These are phyloP conservation scores for Lasiommata megera DNA, from an alignment of 2,888 invertebrate genomes.

Conservation along the genomic window DNA sequence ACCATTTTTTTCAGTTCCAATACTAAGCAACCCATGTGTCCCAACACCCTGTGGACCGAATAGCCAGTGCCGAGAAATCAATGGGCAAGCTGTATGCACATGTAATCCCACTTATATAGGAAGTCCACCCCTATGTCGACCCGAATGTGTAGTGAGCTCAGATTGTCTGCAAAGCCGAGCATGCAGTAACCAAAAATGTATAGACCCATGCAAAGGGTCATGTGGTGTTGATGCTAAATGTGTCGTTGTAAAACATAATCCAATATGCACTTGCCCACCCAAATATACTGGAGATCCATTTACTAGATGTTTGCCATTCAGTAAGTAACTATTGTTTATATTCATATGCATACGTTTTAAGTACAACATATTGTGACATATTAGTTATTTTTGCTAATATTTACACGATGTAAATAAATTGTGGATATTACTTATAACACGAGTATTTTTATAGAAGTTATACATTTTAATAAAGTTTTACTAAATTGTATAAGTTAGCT, in stretches of 20 bases:
- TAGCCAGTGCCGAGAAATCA: constrained; percentile 85
- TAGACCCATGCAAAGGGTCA: constrained; percentile 87
- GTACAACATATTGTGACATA: background rate
- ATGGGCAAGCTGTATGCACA: constrained; percentile 87
- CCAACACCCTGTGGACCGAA: constrained; percentile 90
- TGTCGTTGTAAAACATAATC: constrained; percentile 88
- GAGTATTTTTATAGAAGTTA: too few species aligned
- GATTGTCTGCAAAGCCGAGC: constrained; percentile 87
- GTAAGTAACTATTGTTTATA: constrained; percentile 50
- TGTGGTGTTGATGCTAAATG: constrained; percentile 88
- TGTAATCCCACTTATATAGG: constrained; percentile 86
- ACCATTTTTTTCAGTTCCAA: constrained; percentile 51
- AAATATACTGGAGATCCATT: constrained; percentile 89
- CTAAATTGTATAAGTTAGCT: too few species aligned
- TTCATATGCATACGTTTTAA: background rate
- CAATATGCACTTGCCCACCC: constrained; percentile 86
- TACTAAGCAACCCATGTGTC: constrained; percentile 82
- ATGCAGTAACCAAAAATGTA: constrained; percentile 88
- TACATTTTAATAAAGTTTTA: too few species aligned
- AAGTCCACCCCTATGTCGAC: constrained; percentile 87
- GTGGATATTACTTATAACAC: too few species aligned
- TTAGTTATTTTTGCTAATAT: too few species aligned
- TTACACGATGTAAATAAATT: too few species aligned
- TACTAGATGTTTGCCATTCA: constrained; percentile 81
- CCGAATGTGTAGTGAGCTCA: constrained; percentile 89